Evolutionary conservation across 1,140 invertebrate genomes (phyloP).

Genomic region (Ips nitidus): DNA sequence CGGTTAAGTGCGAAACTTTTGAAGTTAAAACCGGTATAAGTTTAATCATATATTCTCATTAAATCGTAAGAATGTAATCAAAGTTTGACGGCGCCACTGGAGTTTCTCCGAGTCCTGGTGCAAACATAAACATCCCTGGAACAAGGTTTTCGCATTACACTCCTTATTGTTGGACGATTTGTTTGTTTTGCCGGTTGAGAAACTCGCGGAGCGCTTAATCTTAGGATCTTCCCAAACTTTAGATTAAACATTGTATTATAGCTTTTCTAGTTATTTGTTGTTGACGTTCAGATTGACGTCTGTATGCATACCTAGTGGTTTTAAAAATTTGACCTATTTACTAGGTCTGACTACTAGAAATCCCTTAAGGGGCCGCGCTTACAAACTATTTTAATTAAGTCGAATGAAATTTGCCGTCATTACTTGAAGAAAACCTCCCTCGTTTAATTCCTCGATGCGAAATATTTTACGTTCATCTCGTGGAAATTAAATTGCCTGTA

Average conservation of each 20-base stretch:
- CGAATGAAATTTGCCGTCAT: background rate
- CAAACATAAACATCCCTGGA: conserved; percentile 35
- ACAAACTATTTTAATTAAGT: background rate
- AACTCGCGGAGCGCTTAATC: conserved; percentile 30
- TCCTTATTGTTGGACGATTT: conserved; percentile 36
- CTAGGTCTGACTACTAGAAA: no score
- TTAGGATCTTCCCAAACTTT: conserved; percentile 29
- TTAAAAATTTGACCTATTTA: no score
- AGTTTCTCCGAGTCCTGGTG: conserved; percentile 18
- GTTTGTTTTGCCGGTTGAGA: conserved; percentile 35
- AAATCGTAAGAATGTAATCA: background rate
- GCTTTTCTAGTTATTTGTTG: conserved; percentile 19
- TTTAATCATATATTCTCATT: no score
- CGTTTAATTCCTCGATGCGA: no score
- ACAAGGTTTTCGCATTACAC: conserved; percentile 37
- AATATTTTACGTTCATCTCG: no score
- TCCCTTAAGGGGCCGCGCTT: background rate
- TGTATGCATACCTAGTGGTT: no score
- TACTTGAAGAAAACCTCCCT: background rate
- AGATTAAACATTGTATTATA: conserved; percentile 32
- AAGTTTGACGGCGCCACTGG: conserved; percentile 16
- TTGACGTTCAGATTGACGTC: background rate
- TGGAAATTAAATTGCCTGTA: no score
- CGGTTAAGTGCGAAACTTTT: no score
- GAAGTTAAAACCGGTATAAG: no score